Percentiles rank a stretch among this genome's conserved stretches.
Conservation (phyloP, 23 tunicate species). For the Styela plicata region DNA sequence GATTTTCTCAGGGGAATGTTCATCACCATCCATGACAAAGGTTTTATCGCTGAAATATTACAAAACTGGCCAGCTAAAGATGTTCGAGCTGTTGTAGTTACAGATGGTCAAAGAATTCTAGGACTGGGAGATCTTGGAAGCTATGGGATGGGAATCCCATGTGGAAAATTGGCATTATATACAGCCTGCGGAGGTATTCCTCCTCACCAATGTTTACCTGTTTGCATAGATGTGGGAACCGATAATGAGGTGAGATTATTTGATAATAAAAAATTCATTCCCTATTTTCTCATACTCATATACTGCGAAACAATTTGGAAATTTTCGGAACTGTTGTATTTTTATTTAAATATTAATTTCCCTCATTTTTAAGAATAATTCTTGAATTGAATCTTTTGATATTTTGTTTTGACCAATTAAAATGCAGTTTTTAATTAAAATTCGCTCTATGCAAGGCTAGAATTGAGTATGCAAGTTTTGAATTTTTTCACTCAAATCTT, state of each 20-base stretch:
- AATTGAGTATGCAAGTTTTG: too few species aligned
- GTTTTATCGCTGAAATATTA: slow-evolving; percentile 31
- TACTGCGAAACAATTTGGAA: too few species aligned
- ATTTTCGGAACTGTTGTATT: too few species aligned
- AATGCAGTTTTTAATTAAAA: too few species aligned
- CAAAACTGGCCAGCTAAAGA: slow-evolving; percentile 44
- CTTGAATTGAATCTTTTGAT: too few species aligned
- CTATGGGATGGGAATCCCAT: slow-evolving; percentile 53
- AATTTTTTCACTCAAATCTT: too few species aligned
- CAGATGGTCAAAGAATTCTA: slow-evolving; percentile 48
- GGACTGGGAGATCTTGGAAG: slow-evolving; percentile 50
- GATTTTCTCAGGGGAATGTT: slow-evolving; percentile 32
- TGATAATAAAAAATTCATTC: too few species aligned
- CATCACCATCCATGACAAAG: slow-evolving; percentile 36
- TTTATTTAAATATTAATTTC: too few species aligned
- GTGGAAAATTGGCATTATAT: slow-evolving; percentile 51
- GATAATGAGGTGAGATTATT: slow-evolving; percentile 40
- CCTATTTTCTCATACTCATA: too few species aligned
- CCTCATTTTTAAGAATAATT: too few species aligned
- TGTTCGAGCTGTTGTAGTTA: slow-evolving; percentile 39
- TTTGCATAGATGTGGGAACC: slow-evolving; percentile 52
- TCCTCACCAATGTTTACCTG: slow-evolving; percentile 37
- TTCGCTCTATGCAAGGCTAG: too few species aligned
- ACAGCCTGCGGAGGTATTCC: slow-evolving; percentile 55
- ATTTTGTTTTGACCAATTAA: too few species aligned